phyloP scores from a whole-genome alignment of 1,140 invertebrate genomes.

The Papilio helenus region DNA sequence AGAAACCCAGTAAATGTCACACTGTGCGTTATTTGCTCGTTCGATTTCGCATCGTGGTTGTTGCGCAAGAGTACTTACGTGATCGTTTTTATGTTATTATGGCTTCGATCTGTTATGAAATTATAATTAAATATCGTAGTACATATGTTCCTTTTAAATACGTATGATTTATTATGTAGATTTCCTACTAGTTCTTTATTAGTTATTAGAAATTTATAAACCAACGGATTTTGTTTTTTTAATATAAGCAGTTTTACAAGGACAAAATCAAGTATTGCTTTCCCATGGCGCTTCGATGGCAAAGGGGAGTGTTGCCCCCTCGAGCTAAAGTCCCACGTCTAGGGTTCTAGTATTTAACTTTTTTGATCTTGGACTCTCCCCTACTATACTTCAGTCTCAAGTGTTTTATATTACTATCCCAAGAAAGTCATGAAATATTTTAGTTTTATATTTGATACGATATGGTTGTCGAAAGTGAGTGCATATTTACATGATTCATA shows the following conservation, averaged over 20 bases:
- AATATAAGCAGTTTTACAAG: no score
- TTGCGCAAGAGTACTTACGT: slow-evolving; percentile 5
- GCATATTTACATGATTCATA: slow-evolving; percentile 27
- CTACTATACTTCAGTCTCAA: not conserved
- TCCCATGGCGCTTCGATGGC: no score
- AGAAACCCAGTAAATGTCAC: slow-evolving; percentile 11
- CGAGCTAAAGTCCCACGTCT: no score
- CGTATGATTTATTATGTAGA: not conserved
- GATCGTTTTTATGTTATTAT: slow-evolving; percentile 12
- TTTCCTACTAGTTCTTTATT: no score
- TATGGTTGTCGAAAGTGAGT: slow-evolving; percentile 15
- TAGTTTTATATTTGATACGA: not conserved
- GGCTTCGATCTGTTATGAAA: slow-evolving; percentile 1
- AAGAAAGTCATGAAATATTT: no score
- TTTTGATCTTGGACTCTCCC: not conserved
- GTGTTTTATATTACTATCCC: no score
- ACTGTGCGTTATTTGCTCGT: slow-evolving; percentile 6
- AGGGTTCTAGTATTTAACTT: no score
- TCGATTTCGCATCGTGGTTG: not conserved
- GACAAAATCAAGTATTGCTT: no score
- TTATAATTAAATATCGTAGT: not conserved
- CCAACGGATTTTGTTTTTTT: no score
- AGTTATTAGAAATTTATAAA: no score
- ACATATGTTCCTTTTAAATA: not conserved
- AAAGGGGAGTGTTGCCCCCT: no score